Conservation (phyloP, 2,113 vertebrate species). For the Alectura lathami region DNA sequence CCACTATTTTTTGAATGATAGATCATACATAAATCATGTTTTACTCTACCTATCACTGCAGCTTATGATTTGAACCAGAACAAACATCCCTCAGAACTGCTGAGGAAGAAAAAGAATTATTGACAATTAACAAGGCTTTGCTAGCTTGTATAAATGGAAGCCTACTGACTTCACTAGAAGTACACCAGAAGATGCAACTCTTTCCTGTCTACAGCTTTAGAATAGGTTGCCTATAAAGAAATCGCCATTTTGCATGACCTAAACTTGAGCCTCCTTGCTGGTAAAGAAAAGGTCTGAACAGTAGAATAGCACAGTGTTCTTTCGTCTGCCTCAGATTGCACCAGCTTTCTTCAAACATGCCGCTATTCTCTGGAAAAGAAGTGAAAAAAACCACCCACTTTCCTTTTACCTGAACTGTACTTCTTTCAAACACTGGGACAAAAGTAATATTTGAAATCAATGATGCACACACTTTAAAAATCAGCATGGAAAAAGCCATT, state of each 20-base stretch:
- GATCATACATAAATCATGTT: background rate
- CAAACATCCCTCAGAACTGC: background rate
- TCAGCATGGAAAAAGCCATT: background rate
- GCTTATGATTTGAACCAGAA: background rate
- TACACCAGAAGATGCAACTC: background rate
- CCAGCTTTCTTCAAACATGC: background rate
- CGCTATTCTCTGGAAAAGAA: background rate
- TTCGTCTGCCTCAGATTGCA: background rate
- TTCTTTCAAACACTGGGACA: background rate
- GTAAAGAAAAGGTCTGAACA: background rate
- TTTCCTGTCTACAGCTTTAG: background rate
- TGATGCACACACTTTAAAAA: background rate
- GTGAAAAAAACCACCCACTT: background rate
- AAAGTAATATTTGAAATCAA: background rate
- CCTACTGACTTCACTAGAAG: background rate
- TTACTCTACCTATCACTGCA: background rate
- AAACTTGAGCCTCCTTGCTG: background rate
- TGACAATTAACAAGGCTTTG: background rate
- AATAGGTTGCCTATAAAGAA: background rate
- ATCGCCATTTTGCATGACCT: background rate
- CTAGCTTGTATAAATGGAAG: background rate
- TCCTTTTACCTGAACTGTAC: background rate
- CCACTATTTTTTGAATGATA: background rate
- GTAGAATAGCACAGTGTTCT: background rate
- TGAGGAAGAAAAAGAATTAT: background rate